Evolutionary conservation across 2,888 invertebrate genomes (phyloP), one percentile per base, ranked within the genome.

Genomic region (Ectemnius continuus): DNA sequence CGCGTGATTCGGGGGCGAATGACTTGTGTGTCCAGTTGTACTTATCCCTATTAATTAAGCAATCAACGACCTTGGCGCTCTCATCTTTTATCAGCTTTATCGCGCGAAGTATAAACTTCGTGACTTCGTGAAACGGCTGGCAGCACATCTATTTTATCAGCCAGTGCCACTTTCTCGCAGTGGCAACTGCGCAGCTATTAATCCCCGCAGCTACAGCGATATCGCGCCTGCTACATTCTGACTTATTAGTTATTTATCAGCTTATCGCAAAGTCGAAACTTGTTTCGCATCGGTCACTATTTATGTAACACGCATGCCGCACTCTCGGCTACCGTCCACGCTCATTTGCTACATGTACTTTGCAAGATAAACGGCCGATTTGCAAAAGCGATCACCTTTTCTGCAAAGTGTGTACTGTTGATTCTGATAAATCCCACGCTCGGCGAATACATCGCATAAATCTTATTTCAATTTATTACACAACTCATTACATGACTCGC

Each of bases 21-120:
- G 36, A 52, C n/a, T 52, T 52, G 13, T 52, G 52, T 52, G 16
- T 52, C 16, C 52, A 16, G 52, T 16, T 16, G 16, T 16, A 52
- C 52, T 52, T 52, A 52, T 52, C 52, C 52, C 52, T 52, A 52
- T 52, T 52, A 52, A 52, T 52, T 52, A 52, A 52, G 52, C 52
- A 52, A 52, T 52, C 13, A 4, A 14, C 16, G 52, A 16, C 52
- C 52, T 52, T 52, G 52, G 52, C 28, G n/a, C 14, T 11, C n/a
- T 23, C 5, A 16, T 13, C 8, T 36, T 36, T 36, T 36, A 36
- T 36, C 36, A 14, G 52, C 4, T 52, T 16, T 52, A 14, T 52
- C 52, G 52, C 52, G 6, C 16, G 16, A 52, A 52, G 52, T 52
- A 36, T 36, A 52, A 52, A 52, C 52, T 52, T 52, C 52, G 16